These are phyloP conservation scores for Amazona guildingii DNA, from an alignment of 2,113 vertebrate genomes.

Conservation along the genomic window DNA sequence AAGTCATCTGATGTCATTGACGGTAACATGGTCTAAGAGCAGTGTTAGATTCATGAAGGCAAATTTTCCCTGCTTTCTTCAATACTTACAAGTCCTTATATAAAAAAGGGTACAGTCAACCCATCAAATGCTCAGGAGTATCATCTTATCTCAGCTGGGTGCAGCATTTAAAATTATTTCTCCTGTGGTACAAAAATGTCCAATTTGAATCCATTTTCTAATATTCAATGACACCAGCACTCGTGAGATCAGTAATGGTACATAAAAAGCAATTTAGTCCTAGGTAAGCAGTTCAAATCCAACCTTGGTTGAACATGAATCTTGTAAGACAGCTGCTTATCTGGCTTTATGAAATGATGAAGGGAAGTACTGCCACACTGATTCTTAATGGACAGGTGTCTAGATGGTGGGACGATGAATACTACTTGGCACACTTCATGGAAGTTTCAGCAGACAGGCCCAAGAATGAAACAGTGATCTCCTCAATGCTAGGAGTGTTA, in stretches of 20 bases:
- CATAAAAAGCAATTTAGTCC: neutral
- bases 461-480: neutral
- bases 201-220: neutral
- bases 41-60: neutral
- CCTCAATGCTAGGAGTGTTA: neutral
- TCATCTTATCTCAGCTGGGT: neutral
- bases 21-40: neutral
- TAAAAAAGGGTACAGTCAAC: neutral
- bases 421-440: neutral
- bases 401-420: neutral
- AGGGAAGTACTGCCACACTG: neutral
- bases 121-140: neutral
- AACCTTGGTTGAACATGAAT: neutral
- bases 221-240: neutral
- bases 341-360: neutral
- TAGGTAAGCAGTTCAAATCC: neutral
- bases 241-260: neutral
- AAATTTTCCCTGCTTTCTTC: neutral
- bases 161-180: neutral
- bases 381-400: neutral
- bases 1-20: neutral
- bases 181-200: neutral
- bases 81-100: neutral
- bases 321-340: neutral
- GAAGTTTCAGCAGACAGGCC: neutral